Evolutionary conservation across 2,888 invertebrate genomes (phyloP).

Genomic region (Ephialtes manifestator): DNA sequence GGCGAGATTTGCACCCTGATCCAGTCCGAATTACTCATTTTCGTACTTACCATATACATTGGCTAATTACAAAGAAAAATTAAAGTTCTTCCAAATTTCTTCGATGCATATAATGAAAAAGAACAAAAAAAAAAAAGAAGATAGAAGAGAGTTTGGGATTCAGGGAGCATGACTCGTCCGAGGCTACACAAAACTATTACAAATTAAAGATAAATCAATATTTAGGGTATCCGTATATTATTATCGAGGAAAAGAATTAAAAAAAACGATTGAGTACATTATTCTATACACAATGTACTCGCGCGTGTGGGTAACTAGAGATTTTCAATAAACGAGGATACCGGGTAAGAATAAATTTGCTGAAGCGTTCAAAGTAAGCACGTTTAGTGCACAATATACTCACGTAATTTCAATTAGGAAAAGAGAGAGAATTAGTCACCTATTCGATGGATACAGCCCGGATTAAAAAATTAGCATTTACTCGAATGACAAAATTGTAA

Average conservation of each 20-base stretch:
- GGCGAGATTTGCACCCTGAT: slow-evolving; percentile 46
- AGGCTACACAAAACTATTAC: slow-evolving; percentile 65
- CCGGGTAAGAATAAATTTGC: slow-evolving; percentile 59
- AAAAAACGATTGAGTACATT: slow-evolving; percentile 59
- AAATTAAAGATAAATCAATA: slow-evolving; percentile 69
- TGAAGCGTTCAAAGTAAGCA: slow-evolving; percentile 55
- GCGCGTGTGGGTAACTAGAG: slow-evolving; percentile 41
- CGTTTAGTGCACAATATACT: slow-evolving; percentile 55
- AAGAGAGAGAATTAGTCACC: slow-evolving; percentile 1
- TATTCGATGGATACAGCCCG: slow-evolving; percentile 20
- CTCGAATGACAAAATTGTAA: background rate
- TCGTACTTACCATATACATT: slow-evolving; percentile 3
- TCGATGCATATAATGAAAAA: slow-evolving; percentile 6
- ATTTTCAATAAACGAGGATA: slow-evolving; percentile 62
- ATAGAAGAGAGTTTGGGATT: slow-evolving; percentile 26
- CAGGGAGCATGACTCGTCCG: slow-evolving; percentile 47
- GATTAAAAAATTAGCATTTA: slow-evolving; percentile 8
- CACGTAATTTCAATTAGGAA: slow-evolving; percentile 46
- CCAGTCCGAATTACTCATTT: slow-evolving; percentile 12
- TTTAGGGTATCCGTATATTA: slow-evolving; percentile 67
- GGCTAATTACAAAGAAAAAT: slow-evolving; percentile 23
- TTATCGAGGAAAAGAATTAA: slow-evolving; percentile 59
- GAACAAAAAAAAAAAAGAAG: slow-evolving; percentile 13
- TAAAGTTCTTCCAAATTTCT: slow-evolving; percentile 12
- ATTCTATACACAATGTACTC: slow-evolving; percentile 67